These are phyloP conservation scores for Gambusia affinis DNA, from an alignment of 2,113 vertebrate species.

Conservation along the genomic window DNA sequence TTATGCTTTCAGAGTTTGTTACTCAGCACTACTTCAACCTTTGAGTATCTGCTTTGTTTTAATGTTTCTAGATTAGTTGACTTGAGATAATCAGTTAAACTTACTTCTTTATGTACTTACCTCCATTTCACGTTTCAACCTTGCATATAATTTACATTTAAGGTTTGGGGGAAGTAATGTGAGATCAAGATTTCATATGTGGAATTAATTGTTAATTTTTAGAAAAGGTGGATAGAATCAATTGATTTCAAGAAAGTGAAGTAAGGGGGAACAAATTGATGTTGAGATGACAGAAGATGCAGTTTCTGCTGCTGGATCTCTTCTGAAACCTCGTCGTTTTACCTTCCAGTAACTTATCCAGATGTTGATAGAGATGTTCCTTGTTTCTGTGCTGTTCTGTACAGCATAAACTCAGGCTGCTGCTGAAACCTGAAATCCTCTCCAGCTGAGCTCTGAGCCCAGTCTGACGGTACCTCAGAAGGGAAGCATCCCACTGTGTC, in stretches of 20 bases:
- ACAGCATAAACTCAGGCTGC: constrained; percentile 12
- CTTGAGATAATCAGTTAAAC: not conserved
- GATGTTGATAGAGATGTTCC: constrained; percentile 14
- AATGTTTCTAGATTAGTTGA: no score
- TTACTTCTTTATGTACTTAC: not conserved
- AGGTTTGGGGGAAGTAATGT: no score
- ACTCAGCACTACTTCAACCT: not conserved
- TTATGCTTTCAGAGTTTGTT: constrained; percentile 8
- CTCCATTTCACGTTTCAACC: not conserved
- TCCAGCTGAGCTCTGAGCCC: constrained; percentile 36
- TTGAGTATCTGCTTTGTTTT: not conserved
- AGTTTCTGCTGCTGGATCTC: constrained; percentile 8
- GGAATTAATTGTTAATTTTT: not conserved
- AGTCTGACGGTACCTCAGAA: no score
- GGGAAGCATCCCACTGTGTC: no score
- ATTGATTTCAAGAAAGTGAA: not conserved
- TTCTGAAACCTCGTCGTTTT: constrained; percentile 16
- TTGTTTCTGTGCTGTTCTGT: constrained; percentile 35
- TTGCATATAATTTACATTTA: not conserved
- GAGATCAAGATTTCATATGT: not conserved
- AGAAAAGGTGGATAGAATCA: not conserved
- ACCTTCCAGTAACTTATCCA: constrained; percentile 16
- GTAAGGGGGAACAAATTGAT: not conserved
- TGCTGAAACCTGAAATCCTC: constrained; percentile 26
- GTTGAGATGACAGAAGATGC: not conserved